Base-by-base conservation (phyloP, 2,888 invertebrate species). In the Tanytarsus gracilentus region DNA sequence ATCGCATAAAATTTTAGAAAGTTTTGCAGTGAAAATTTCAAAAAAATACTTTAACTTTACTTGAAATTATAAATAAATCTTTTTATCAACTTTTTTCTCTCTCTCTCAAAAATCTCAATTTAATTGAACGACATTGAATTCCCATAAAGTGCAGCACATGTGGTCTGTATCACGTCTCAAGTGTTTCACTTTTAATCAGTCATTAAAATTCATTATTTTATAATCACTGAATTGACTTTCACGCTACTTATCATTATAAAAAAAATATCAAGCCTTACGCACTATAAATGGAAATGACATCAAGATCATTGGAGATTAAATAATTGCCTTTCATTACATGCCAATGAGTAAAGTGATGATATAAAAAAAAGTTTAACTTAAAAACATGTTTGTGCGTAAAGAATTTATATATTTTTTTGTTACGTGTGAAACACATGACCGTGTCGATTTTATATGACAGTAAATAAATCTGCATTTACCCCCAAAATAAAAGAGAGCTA, bases 251-350 rank as follows among this genome's bases (percentile, higher is more conserved):
- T 48, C 9, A 48, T 48, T 48, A 23, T 23, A 14, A 25, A 53
- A 53, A 25, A 53, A 53, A 26, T 52, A 33, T 52, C 30, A 18
- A 33, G 9, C 33, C 11, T n/a, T 3, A 33, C 33, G 21, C 51
- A 23, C 18, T 23, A 11, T 51, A 51, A 51, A 53, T 36, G 36
- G 25, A 33, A 36, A 53, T 53, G 21, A 33, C 52, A n/a, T n/a
- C n/a, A n/a, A 23, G 27, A 30, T 52, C 33, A 52, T 27, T 29
- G 21, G 16, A 53, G 53, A 53, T 53, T 53, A 53, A 53, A 39
- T 33, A 53, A 53, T 36, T 27, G 50, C 27, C 21, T 44, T 44
- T 44, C 44, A 44, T 44, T 44, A 18, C 44, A 44, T 44, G 44
- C 44, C 44, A 44, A 44, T 18, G 18, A 44, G 44, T 18, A 18